Base-by-base conservation (phyloP, 2,888 invertebrate species). In the Campoplex capitator region DNA sequence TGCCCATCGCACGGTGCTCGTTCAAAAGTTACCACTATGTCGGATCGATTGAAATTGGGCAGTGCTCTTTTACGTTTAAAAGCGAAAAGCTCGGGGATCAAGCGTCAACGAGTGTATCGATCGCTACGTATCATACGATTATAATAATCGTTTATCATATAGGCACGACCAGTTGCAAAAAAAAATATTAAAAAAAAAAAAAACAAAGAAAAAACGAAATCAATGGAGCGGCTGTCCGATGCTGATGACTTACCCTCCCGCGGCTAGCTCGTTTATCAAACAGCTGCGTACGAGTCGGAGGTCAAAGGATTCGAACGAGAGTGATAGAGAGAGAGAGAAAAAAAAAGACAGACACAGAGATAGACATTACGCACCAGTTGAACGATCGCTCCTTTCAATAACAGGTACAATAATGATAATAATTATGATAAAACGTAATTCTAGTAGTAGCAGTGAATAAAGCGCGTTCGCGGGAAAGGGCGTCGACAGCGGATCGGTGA, bases 211-310 rank as follows among this genome's bases (percentile, higher is more conserved):
- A 68, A 11, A 70, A 78, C 56, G 42, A 70, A 78, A 28, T 65
- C 8, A 91, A 92, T 90, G 90, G 87, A 91, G 90, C 87, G 89
- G 91, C 91, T 88, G 83, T 91, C 89, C 88, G 92, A 91, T 89
- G 90, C 92, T 92, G 90, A 93, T 92, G 94, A 97, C 97, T 97
- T 97, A 97, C 97, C 97, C 97, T 95, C 96, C 96, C 94, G 96
- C 96, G 94, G 97, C 96, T 95, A 97, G 96, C 96, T 97, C 97
- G 95, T 97, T 97, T 96, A 97, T 97, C 96, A 97, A 96, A 97
- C 97, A 97, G 97, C 97, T 97, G 95, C 95, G 94, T 91, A 93
- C 93, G 93, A 93, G 92, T 93, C 93, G 91, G 90, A 91, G 93
- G 92, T 93, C 93, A 93, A 94, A 93, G 90, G 90, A 90, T 91